Evolutionary conservation across 2,888 invertebrate species (phyloP).

Genomic region (Drosophila meridionalis): DNA sequence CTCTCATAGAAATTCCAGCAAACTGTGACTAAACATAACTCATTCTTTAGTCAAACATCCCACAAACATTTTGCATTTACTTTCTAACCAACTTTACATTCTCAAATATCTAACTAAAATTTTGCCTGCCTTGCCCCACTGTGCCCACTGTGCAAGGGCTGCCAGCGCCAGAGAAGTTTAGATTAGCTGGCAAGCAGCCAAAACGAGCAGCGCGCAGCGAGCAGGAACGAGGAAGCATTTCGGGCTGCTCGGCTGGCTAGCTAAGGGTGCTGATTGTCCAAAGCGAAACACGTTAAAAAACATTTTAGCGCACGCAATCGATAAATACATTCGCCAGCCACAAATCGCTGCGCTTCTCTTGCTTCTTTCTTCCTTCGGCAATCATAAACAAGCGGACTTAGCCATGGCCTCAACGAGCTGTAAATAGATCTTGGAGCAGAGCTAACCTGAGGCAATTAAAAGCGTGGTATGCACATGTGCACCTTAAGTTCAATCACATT

Average conservation of each 20-base stretch:
- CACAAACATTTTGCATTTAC: too few relatives aligned
- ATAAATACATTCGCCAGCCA: constrained; percentile 37
- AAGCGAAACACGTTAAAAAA: constrained; percentile 42
- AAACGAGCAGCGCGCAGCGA: constrained; percentile 10
- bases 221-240: constrained; percentile 3
- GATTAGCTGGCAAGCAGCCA: constrained; percentile 49
- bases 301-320: constrained; percentile 49
- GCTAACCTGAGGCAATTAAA: constrained; percentile 45
- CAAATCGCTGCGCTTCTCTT: neutral
- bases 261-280: neutral
- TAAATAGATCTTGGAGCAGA: constrained; percentile 42
- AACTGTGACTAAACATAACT: too few relatives aligned
- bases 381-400: constrained; percentile 54
- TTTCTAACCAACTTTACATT: too few relatives aligned
- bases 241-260: neutral
- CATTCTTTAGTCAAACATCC: too few relatives aligned
- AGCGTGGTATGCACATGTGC: constrained; percentile 10
- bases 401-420: constrained; percentile 24
- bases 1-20: too few relatives aligned
- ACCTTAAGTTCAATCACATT: constrained; percentile 77
- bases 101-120: neutral
- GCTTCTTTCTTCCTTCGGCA: constrained; percentile 1
- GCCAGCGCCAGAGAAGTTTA: constrained; percentile 30
- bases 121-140: neutral
- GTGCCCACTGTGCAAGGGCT: neutral